A percentile compares a stretch with the other conserved stretches of the same genome.
Conservation (phyloP, 2,797 vertebrate genomes). For the Margarornis squamiger region DNA sequence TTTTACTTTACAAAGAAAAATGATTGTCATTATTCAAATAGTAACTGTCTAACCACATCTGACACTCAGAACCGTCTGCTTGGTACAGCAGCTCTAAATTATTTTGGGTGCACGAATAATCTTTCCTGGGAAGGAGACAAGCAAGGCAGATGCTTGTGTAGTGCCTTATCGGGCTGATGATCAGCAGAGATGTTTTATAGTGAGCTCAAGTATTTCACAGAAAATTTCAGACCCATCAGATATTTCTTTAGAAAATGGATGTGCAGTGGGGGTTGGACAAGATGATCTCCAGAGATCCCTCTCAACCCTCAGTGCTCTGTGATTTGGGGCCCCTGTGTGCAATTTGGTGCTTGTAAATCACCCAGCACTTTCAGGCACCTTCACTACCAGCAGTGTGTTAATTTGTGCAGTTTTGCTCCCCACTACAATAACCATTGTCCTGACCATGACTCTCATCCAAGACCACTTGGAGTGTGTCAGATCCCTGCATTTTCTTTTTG, state of each 20-base stretch:
- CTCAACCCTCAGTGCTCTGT: not conserved
- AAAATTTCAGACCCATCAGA: not conserved
- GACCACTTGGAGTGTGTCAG: not conserved
- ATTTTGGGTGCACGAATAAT: constrained; percentile 15
- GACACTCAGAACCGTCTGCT: not conserved
- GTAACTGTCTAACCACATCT: constrained; percentile 46
- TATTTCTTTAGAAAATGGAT: not conserved
- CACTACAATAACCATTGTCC: not conserved
- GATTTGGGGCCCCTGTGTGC: not conserved
- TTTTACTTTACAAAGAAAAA: not conserved
- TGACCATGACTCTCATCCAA: not conserved
- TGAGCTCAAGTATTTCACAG: constrained; percentile 20
- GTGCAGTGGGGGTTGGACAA: not conserved
- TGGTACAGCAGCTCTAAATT: not conserved
- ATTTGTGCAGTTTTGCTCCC: not conserved
- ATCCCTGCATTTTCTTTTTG: not conserved
- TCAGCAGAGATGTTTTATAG: not conserved
- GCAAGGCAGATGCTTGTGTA: not conserved
- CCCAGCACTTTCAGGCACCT: not conserved
- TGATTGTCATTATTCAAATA: not conserved
- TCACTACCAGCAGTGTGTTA: not conserved
- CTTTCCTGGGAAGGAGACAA: not conserved
- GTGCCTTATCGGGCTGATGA: constrained; percentile 23
- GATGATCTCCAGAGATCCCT: not conserved
- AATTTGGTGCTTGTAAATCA: not conserved